Conservation (phyloP, 2,113 vertebrate genomes). For the Oreochromis spilurus region DNA sequence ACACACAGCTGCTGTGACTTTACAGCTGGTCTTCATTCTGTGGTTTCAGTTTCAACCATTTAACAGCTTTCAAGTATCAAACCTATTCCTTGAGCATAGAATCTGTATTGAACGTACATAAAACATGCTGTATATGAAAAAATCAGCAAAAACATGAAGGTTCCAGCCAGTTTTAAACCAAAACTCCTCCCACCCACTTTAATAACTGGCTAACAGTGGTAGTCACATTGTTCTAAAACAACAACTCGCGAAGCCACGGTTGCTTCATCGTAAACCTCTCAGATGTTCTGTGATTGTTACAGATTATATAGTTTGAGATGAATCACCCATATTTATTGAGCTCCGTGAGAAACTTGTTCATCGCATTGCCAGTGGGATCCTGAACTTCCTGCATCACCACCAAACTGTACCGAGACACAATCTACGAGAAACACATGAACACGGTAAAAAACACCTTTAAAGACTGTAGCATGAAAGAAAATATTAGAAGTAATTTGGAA, state of each 20-base stretch:
- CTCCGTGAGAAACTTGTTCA: neutral
- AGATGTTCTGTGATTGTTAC: neutral
- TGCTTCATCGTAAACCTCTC: neutral
- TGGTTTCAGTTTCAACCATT: accelerated
- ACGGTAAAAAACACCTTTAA: neutral
- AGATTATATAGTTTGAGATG: neutral
- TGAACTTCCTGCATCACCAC: neutral
- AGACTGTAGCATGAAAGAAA: neutral
- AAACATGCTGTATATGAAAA: neutral
- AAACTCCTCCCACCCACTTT: neutral
- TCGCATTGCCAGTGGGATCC: neutral
- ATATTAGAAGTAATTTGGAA: neutral
- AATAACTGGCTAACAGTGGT: accelerated
- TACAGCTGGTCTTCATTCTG: neutral
- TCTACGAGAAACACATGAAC: neutral
- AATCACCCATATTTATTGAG: neutral
- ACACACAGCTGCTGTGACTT: neutral
- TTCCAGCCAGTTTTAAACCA: neutral
- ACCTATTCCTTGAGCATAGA: neutral
- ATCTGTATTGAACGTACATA: neutral
- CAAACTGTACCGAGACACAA: neutral
- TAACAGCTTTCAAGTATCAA: neutral
- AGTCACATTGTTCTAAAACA: neutral
- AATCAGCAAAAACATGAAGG: neutral
- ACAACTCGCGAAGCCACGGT: neutral